A percentile compares a stretch with the other conserved stretches of the same genome.
Evolutionary conservation across 2,888 invertebrate species (phyloP).

Genomic region (Zhuqinia jingwanae): DNA sequence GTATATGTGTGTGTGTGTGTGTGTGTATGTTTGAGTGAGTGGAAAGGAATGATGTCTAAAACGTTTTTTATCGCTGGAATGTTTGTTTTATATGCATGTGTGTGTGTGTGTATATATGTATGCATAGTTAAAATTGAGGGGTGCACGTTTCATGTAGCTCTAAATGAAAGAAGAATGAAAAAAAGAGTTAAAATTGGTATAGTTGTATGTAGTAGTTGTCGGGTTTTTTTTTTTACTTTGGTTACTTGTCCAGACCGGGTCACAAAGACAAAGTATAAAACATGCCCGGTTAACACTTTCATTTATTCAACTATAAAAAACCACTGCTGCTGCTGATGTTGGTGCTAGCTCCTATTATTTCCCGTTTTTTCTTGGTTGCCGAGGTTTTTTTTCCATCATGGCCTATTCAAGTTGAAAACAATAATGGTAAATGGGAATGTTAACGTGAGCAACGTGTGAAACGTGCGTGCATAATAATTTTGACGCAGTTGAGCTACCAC

Average conservation of each 20-base stretch:
- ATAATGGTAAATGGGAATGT: conserved; percentile 48
- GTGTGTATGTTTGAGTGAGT: too few relatives aligned
- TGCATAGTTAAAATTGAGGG: background rate
- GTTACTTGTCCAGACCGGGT: too few relatives aligned
- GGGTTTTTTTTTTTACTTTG: too few relatives aligned
- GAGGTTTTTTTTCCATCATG: background rate
- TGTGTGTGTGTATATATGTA: background rate
- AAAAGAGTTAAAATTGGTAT: background rate
- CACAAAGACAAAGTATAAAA: too few relatives aligned
- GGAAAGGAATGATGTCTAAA: background rate
- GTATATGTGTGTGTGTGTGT: too few relatives aligned
- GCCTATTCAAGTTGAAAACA: conserved; percentile 49
- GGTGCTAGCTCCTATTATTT: background rate
- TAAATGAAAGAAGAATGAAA: background rate
- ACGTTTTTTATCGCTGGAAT: conserved; percentile 8
- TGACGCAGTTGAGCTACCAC: conserved; percentile 41
- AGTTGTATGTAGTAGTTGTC: too few relatives aligned
- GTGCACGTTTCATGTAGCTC: background rate
- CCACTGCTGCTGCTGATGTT: background rate
- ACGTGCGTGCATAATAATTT: conserved; percentile 52
- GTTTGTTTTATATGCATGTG: background rate
- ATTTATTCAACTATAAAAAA: background rate
- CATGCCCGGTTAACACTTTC: background rate
- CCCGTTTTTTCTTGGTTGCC: background rate
- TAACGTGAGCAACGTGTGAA: conserved; percentile 50